phyloP scores from a whole-genome alignment of 1,140 invertebrate genomes.

The Antheraea mylitta region DNA sequence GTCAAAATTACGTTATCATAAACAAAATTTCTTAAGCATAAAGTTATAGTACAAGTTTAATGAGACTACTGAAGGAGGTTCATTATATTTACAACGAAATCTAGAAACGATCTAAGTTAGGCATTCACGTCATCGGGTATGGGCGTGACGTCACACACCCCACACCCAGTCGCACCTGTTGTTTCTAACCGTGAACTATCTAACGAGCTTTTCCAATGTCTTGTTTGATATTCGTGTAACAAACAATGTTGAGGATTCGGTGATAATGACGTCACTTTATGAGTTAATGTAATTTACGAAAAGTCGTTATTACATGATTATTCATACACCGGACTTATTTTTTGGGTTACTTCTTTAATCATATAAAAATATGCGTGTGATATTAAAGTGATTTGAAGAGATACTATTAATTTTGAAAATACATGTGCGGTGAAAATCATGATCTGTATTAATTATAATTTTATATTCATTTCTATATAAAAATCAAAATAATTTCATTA shows the following conservation, averaged over 20 bases:
- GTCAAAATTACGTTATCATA: no score
- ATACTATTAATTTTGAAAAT: no score
- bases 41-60: neutral
- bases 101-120: neutral
- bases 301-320: no score
- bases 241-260: neutral
- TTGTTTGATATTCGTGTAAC: neutral
- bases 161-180: constrained; percentile 6
- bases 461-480: no score
- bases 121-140: constrained; percentile 3
- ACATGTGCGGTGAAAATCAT: no score
- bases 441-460: no score
- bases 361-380: no score
- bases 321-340: no score
- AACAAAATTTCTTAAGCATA: neutral
- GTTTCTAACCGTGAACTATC: constrained; percentile 3
- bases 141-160: constrained; percentile 2
- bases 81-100: neutral
- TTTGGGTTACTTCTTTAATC: no score
- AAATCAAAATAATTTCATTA: no score
- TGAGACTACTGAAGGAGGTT: neutral
- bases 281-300: neutral
- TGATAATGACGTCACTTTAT: neutral
- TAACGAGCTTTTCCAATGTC: constrained; percentile 1
- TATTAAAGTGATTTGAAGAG: no score